A percentile compares a stretch with the other conserved stretches of the same genome.
These are phyloP conservation scores for Erythrocercus mccallii DNA, from an alignment of 2,113 vertebrate genomes.

Conservation along the genomic window DNA sequence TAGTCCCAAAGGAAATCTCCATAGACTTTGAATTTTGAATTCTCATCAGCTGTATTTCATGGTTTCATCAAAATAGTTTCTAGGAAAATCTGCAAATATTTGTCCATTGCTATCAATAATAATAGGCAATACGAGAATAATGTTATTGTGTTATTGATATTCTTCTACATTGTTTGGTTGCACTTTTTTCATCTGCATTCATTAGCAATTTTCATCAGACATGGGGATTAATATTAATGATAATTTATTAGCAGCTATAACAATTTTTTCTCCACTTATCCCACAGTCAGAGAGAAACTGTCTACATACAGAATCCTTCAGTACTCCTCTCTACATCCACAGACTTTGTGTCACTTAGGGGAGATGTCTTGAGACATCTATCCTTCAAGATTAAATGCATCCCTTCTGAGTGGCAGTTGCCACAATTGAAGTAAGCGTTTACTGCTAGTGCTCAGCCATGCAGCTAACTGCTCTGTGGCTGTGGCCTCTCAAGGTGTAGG, in stretches of 20 bases:
- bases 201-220: background rate
- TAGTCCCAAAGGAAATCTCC: background rate
- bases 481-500: conserved; percentile 76
- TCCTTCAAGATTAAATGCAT: conserved; percentile 74
- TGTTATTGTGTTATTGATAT: background rate
- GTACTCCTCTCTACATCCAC: background rate
- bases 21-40: background rate
- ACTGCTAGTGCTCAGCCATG: conserved; percentile 78
- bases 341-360: conserved; percentile 42
- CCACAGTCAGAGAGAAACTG: background rate
- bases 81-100: background rate
- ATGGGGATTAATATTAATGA: background rate
- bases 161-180: background rate
- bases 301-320: background rate
- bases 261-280: background rate
- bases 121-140: background rate
- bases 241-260: background rate
- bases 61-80: background rate
- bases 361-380: conserved; percentile 63
- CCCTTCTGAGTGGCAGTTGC: conserved; percentile 71
- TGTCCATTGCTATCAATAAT: background rate
- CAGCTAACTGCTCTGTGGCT: conserved; percentile 75
- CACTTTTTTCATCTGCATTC: background rate
- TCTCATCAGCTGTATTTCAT: background rate
- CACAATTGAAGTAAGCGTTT: conserved; percentile 74